phyloP scores from a whole-genome alignment of 2,888 invertebrate species.

The Andrena haemorrhoa region DNA sequence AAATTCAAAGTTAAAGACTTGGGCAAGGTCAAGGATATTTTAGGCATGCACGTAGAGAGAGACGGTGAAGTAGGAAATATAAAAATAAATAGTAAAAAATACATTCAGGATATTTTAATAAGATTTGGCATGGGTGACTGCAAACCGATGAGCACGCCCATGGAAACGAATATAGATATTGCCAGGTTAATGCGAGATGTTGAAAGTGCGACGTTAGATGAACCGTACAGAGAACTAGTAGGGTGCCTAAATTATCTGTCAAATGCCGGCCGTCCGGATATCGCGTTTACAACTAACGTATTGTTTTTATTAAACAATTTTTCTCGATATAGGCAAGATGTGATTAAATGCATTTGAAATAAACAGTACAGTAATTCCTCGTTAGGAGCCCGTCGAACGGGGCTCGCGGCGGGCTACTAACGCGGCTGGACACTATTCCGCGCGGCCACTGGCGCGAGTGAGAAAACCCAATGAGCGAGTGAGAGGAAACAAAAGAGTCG shows the following conservation, averaged over 20 bases:
- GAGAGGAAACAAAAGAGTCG: too few species aligned
- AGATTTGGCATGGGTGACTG: conserved; percentile 10
- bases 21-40: conserved; percentile 10
- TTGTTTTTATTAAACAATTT: too few species aligned
- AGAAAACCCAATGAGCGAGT: too few species aligned
- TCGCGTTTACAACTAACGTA: conserved; percentile 16
- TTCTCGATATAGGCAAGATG: too few species aligned
- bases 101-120: neutral
- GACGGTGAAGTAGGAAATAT: neutral
- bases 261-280: conserved; percentile 10
- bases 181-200: neutral
- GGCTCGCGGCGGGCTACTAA: too few species aligned
- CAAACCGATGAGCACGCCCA: neutral
- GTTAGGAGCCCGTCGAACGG: too few species aligned
- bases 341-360: too few species aligned
- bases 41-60: conserved; percentile 22
- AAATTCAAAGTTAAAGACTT: conserved; percentile 24
- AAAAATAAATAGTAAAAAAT: neutral
- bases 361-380: too few species aligned
- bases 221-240: conserved; percentile 23
- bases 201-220: neutral
- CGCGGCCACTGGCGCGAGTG: too few species aligned
- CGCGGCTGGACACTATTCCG: too few species aligned
- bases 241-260: conserved; percentile 22
- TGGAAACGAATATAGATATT: conserved; percentile 1